Percentiles rank a stretch among this genome's conserved stretches.
phyloP scores from a whole-genome alignment of 1,140 invertebrate species.

The Zaprionus tsacasi region DNA sequence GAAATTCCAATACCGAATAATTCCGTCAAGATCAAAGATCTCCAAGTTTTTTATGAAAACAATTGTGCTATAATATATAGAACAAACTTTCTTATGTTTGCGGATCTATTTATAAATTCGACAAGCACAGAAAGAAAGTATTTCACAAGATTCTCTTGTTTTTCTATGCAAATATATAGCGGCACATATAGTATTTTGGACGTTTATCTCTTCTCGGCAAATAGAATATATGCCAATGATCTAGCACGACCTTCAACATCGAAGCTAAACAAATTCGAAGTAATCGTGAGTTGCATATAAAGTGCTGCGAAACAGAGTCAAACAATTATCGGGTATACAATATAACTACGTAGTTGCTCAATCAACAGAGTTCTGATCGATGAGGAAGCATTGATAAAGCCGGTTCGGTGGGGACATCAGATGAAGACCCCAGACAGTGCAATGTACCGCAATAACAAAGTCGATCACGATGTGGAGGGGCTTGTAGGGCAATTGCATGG shows the following conservation, averaged over 20 bases:
- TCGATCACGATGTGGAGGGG: neutral
- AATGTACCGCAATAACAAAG: conserved; percentile 5
- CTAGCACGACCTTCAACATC: conserved; percentile 16
- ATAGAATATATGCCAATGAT: conserved; percentile 4
- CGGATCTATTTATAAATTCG: neutral
- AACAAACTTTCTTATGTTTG: neutral
- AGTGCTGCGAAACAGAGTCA: conserved; percentile 8
- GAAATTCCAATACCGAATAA: neutral
- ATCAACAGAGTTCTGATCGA: conserved; percentile 7
- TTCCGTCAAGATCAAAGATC: neutral
- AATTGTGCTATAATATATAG: neutral
- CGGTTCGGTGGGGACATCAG: neutral
- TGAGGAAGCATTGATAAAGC: conserved; percentile 30
- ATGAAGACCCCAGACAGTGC: conserved; percentile 9
- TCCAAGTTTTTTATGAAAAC: neutral
- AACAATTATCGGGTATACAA: neutral
- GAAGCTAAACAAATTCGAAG: conserved; percentile 8
- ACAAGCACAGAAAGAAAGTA: neutral
- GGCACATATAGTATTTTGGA: neutral
- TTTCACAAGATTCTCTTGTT: neutral
- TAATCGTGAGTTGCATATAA: conserved; percentile 41
- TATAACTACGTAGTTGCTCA: neutral
- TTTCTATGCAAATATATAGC: neutral
- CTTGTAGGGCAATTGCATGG: neutral
- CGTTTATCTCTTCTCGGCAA: neutral